A percentile compares a stretch with the other conserved stretches of the same genome.
These are phyloP conservation scores for Ormyrus pomaceus DNA, from an alignment of 2,888 invertebrate species.

Conservation along the genomic window DNA sequence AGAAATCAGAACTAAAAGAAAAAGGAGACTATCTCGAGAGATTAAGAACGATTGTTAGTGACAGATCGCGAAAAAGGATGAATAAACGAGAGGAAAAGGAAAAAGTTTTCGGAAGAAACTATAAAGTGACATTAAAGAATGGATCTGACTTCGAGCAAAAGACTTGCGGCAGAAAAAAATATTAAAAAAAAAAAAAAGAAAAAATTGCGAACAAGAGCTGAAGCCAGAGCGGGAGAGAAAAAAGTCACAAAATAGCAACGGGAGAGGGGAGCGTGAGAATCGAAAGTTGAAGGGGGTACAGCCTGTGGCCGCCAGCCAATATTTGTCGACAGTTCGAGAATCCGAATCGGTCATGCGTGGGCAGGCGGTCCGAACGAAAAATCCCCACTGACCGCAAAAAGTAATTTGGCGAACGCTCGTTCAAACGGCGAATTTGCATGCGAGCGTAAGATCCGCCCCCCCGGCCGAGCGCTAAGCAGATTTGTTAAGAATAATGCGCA, in stretches of 20 bases:
- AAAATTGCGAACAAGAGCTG: neutral
- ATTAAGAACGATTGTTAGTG: too few species aligned
- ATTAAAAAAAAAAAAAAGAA: neutral
- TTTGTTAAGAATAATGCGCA: constrained; percentile 25
- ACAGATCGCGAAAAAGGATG: neutral
- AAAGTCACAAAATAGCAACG: neutral
- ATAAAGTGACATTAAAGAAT: too few species aligned
- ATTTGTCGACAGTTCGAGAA: constrained; percentile 50
- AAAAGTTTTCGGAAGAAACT: too few species aligned
- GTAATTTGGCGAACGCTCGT: constrained; percentile 40
- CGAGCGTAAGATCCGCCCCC: neutral
- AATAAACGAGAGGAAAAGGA: neutral
- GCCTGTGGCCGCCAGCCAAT: constrained; percentile 53
- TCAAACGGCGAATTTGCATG: constrained; percentile 12
- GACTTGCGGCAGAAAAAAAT: neutral
- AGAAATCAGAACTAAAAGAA: too few species aligned
- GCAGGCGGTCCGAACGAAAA: constrained; percentile 9
- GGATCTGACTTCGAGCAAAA: neutral
- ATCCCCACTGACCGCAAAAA: constrained; percentile 43
- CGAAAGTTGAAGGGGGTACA: neutral
- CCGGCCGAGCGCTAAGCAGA: constrained; percentile 1
- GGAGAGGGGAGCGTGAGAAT: neutral
- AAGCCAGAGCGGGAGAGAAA: neutral
- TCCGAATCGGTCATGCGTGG: constrained; percentile 36
- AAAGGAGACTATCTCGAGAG: too few species aligned